These are phyloP conservation scores for Meandrusa payeni DNA, from an alignment of 2,888 invertebrate species.

Conservation along the genomic window DNA sequence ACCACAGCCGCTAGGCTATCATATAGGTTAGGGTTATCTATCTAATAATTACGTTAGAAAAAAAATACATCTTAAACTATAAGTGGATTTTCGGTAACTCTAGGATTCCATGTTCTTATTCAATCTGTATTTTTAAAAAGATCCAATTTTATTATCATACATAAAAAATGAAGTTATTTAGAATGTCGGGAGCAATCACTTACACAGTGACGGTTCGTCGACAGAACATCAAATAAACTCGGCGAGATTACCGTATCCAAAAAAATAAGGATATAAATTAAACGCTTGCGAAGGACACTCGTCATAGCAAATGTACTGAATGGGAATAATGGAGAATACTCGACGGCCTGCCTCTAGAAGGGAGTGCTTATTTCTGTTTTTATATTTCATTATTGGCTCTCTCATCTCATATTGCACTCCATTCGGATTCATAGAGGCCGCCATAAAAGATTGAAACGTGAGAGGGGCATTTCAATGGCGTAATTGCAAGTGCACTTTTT, in stretches of 20 bases:
- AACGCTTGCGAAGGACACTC: slow-evolving; percentile 65
- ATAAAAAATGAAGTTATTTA: no score
- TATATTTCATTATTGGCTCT: slow-evolving; percentile 79
- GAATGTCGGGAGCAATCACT: slow-evolving; percentile 3
- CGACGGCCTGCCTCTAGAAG: slow-evolving; percentile 59
- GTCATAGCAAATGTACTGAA: slow-evolving; percentile 67
- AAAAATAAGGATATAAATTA: slow-evolving; percentile 54
- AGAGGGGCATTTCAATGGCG: slow-evolving; percentile 76
- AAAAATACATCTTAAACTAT: no score
- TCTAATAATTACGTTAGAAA: no score
- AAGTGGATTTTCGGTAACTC: no score
- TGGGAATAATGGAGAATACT: slow-evolving; percentile 72
- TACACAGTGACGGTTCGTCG: slow-evolving; percentile 15
- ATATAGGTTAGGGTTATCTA: no score
- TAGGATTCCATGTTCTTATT: no score
- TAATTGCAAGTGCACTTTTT: slow-evolving; percentile 77
- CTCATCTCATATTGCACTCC: slow-evolving; percentile 77
- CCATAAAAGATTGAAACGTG: slow-evolving; percentile 79
- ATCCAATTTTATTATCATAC: no score
- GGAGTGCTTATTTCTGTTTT: slow-evolving; percentile 75
- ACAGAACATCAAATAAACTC: slow-evolving; percentile 25
- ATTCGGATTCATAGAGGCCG: slow-evolving; percentile 71
- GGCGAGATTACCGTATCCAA: slow-evolving; percentile 22
- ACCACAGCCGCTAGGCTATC: no score
- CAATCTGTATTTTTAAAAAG: no score